Evolutionary conservation across 2,888 invertebrate genomes (phyloP), one percentile per base, ranked within the genome.

Genomic region (Strigamia transsilvanica): DNA sequence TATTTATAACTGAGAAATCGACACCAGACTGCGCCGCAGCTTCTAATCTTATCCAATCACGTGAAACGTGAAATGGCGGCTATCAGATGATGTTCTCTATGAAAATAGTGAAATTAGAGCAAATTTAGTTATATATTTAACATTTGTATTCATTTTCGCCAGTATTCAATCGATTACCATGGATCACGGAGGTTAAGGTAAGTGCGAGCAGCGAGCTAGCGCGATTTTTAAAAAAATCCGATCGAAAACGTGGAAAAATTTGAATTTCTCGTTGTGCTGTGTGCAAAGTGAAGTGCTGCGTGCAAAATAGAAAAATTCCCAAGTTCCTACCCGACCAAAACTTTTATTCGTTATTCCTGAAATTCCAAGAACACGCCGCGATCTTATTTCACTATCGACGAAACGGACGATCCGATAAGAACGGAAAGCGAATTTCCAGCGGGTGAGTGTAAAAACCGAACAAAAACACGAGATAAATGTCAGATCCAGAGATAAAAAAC

Each of bases 201-300:
- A 61, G 61, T 18, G 5, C 15, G 21, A 10, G 7, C 4, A 61
- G 10, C 2, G 5, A 61, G 7, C 7, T 23, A 21, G 23, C 10
- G 12, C 7, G 23, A 61, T 18, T 51, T 13, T n/a, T n/a, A n/a
- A n/a, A n/a, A n/a, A 18, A 18, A 61, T 4, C 1, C 9, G 18
- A 61, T 23, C 18, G 23, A 61, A 61, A 61, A 61, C 13, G 5
- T 18, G 61, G 23, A 61, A 23, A 18, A 61, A 61, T 61, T 61
- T 61, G 21, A 61, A 61, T 61, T 61, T 61, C 23, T 61, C 61
- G 61, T 61, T 61, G 61, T 61, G 61, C 61, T 61, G 61, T 61
- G 61, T 61, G 61, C 61, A 61, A 61, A 61, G 61, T n/a, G 61
- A 18, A 27, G 61, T 61, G 61, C 61, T 61, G 61, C 18, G 61